Conservation (phyloP, 2,888 invertebrate genomes). For the Sabatieria punctata region DNA sequence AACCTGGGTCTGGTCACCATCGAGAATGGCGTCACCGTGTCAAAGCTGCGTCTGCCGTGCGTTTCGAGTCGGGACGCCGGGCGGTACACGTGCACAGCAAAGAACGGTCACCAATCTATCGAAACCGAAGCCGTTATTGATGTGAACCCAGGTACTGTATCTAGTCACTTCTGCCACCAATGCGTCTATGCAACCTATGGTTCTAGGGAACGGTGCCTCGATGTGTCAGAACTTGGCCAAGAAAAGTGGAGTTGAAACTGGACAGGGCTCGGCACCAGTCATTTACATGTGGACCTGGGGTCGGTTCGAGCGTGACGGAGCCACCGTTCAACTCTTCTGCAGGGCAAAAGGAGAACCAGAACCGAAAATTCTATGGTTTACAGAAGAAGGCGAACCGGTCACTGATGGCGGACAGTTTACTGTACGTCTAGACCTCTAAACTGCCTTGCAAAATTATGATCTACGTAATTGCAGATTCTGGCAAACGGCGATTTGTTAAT, state of each 20-base stretch:
- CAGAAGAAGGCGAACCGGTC: slow-evolving; percentile 26
- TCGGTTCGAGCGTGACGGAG: slow-evolving; percentile 32
- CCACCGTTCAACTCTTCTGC: slow-evolving; percentile 35
- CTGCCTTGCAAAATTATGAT: slow-evolving; percentile 10
- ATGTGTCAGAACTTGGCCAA: too few relatives aligned
- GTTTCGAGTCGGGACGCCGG: slow-evolving; percentile 48
- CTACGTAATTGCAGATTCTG: background rate
- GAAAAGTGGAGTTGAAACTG: too few relatives aligned
- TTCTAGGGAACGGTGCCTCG: too few relatives aligned
- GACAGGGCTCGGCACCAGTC: slow-evolving; percentile 19
- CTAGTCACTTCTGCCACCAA: background rate
- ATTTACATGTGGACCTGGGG: slow-evolving; percentile 30
- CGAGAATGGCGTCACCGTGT: slow-evolving; percentile 40
- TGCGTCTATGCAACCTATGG: too few relatives aligned
- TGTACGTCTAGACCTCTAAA: slow-evolving; percentile 14
- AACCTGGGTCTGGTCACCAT: slow-evolving; percentile 4
- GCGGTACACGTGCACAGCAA: slow-evolving; percentile 56
- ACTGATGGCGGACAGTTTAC: slow-evolving; percentile 16
- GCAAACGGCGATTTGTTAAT: slow-evolving; percentile 5
- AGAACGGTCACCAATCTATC: slow-evolving; percentile 22
- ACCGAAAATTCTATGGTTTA: slow-evolving; percentile 33
- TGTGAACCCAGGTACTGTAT: slow-evolving; percentile 8
- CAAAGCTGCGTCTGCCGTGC: slow-evolving; percentile 54
- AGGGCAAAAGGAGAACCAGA: slow-evolving; percentile 32
- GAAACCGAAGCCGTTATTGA: slow-evolving; percentile 20